These are phyloP conservation scores for Zenarchopterus dispar DNA, from an alignment of 2,797 vertebrate species.

Conservation along the genomic window DNA sequence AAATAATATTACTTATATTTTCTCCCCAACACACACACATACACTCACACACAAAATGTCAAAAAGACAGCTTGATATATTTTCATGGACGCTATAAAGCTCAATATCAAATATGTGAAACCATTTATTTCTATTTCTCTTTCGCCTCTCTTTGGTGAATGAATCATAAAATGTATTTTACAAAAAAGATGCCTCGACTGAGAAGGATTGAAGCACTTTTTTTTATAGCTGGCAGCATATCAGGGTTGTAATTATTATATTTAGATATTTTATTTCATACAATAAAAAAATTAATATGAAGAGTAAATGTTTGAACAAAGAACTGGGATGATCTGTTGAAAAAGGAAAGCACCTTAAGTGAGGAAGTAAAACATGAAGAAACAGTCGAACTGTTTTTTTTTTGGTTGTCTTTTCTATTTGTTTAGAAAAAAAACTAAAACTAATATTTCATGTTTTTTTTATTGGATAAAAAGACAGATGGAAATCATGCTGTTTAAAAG, in stretches of 20 bases:
- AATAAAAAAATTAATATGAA: conserved; percentile 1
- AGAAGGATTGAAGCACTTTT: conserved; percentile 14
- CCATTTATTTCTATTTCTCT: conserved; percentile 46
- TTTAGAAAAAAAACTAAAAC: too few relatives aligned
- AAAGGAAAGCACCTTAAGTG: too few relatives aligned
- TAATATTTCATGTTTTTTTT: too few relatives aligned
- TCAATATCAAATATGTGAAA: conserved; percentile 65
- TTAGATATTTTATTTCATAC: neutral
- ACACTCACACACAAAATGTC: conserved; percentile 10
- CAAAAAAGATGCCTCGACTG: conserved; percentile 15
- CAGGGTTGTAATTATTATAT: conserved; percentile 4
- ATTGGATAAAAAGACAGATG: too few relatives aligned
- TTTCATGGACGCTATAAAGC: conserved; percentile 59
- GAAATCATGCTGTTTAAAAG: too few relatives aligned
- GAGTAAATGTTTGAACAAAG: neutral
- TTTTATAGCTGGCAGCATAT: conserved; percentile 13
- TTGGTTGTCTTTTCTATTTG: neutral
- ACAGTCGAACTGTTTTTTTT: neutral
- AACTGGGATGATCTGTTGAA: neutral
- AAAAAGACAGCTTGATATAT: conserved; percentile 70
- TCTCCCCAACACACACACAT: conserved; percentile 14
- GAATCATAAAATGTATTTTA: conserved; percentile 47
- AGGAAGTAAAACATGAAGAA: too few relatives aligned
- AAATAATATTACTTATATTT: conserved; percentile 72
- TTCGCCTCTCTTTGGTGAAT: conserved; percentile 26